These are phyloP conservation scores for Drosophila bunnanda DNA, from an alignment of 2,888 invertebrate genomes.

Conservation along the genomic window DNA sequence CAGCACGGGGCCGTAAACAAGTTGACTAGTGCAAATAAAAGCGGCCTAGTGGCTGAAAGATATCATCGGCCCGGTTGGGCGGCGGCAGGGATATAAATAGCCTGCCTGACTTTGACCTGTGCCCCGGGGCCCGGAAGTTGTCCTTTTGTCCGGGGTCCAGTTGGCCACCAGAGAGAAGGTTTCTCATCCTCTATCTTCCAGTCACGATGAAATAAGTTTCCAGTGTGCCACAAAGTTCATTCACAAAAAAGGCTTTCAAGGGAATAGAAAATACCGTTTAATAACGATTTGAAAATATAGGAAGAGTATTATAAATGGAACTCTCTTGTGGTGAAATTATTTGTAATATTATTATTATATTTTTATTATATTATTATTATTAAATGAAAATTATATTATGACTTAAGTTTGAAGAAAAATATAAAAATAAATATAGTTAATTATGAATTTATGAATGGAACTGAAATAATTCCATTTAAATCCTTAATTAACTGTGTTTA, in stretches of 20 bases:
- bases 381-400: no score
- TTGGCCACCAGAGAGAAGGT: background rate
- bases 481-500: no score
- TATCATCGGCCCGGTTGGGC: constrained; percentile 5
- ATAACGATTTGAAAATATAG: constrained; percentile 42
- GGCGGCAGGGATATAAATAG: constrained; percentile 25
- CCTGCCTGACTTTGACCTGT: constrained; percentile 14
- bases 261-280: constrained; percentile 41
- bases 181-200: constrained; percentile 15
- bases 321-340: background rate
- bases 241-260: constrained; percentile 59
- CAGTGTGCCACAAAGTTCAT: constrained; percentile 58
- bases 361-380: background rate
- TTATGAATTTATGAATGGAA: background rate
- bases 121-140: constrained; percentile 31
- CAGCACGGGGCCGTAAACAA: constrained; percentile 47
- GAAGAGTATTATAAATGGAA: background rate
- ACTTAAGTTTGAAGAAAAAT: no score
- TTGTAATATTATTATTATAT: no score
- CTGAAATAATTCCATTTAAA: no score
- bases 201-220: constrained; percentile 22
- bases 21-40: constrained; percentile 50
- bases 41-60: constrained; percentile 29
- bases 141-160: constrained; percentile 8
- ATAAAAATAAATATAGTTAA: background rate